These are phyloP conservation scores for Heliothis peltigera DNA, from an alignment of 2,888 invertebrate genomes.

Conservation along the genomic window DNA sequence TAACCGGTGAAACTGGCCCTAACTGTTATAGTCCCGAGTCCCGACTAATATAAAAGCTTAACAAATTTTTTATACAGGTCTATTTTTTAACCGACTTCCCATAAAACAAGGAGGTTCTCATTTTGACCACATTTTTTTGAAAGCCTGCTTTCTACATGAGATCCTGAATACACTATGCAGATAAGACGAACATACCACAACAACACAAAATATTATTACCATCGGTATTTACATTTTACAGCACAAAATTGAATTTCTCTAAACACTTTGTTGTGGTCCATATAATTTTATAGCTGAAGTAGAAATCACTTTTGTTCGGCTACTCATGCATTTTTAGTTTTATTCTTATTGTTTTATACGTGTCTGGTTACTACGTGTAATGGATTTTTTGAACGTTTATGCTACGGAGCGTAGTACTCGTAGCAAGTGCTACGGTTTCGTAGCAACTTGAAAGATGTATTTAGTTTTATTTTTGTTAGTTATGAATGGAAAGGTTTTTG, in stretches of 20 bases:
- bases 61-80: too few species aligned
- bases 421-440: not conserved
- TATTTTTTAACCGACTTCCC: too few species aligned
- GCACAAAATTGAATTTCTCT: slow-evolving; percentile 1
- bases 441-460: too few species aligned
- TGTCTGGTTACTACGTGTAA: not conserved
- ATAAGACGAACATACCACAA: not conserved
- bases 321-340: not conserved
- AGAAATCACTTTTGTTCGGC: not conserved
- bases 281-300: not conserved
- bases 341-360: not conserved
- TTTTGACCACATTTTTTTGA: too few species aligned
- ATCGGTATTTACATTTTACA: not conserved
- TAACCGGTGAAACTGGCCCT: too few species aligned
- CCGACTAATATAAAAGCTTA: too few species aligned
- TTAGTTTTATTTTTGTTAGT: too few species aligned
- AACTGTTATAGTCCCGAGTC: too few species aligned
- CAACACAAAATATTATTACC: not conserved
- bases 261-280: not conserved
- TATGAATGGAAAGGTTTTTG: too few species aligned
- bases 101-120: too few species aligned
- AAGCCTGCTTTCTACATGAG: too few species aligned
- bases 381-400: not conserved
- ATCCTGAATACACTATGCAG: not conserved
- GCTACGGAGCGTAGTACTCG: not conserved